A percentile compares a stretch with the other conserved stretches of the same genome.
Evolutionary conservation across 2,797 vertebrate species (phyloP).

Genomic region (Falco rusticolus): DNA sequence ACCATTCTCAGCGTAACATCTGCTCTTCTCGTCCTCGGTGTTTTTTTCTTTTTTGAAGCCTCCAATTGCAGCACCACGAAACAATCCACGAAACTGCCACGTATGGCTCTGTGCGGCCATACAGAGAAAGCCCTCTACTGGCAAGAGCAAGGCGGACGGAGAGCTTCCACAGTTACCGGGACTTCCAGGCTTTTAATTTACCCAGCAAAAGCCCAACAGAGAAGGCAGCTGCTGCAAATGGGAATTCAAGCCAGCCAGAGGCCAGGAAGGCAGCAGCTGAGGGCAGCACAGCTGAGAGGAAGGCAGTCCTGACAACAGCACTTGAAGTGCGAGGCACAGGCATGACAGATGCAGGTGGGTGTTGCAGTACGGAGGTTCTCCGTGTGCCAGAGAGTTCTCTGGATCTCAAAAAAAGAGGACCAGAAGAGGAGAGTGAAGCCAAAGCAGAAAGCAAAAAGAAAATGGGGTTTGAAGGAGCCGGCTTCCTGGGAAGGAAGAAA

Average conservation of each 20-base stretch:
- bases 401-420: slow-evolving; percentile 82
- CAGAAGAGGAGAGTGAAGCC: slow-evolving; percentile 86
- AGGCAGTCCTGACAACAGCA: slow-evolving; percentile 60
- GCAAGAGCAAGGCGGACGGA: slow-evolving; percentile 93
- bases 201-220: slow-evolving; percentile 81
- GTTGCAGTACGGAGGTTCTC: slow-evolving; percentile 70
- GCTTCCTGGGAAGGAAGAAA: slow-evolving; percentile 89
- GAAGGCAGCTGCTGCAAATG: slow-evolving; percentile 63
- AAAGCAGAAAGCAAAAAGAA: slow-evolving; percentile 86
- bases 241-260: slow-evolving; percentile 73
- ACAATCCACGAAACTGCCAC: slow-evolving; percentile 87
- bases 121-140: slow-evolving; percentile 95
- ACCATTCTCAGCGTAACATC: not conserved
- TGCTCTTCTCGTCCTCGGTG: not conserved
- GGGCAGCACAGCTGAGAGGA: slow-evolving; percentile 65
- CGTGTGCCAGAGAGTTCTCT: slow-evolving; percentile 79
- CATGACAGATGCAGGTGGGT: slow-evolving; percentile 48
- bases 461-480: slow-evolving; percentile 87
- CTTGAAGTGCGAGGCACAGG: slow-evolving; percentile 77
- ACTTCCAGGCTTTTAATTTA: slow-evolving; percentile 90
- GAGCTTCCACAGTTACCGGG: slow-evolving; percentile 93
- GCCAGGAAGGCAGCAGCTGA: slow-evolving; percentile 65
- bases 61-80: slow-evolving; percentile 91
- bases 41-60: slow-evolving; percentile 74
- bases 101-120: slow-evolving; percentile 90